Evolutionary conservation across 1,140 invertebrate species (phyloP).

Genomic region (Leptopilina clavipes): DNA sequence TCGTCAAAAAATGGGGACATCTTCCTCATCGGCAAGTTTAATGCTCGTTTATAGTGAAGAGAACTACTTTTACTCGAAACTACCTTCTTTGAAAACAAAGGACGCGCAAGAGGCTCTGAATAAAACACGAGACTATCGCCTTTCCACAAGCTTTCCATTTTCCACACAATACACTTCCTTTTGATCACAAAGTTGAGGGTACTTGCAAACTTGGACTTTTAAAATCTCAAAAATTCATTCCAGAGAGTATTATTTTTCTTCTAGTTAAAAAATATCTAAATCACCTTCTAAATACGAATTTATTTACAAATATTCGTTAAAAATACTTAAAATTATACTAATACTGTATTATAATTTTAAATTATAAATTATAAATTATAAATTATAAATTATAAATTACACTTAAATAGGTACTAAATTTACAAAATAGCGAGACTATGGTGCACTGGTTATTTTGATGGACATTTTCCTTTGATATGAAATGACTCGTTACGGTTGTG

Average conservation of each 20-base stretch:
- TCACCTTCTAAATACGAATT: too few relatives aligned
- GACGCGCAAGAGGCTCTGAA: constrained; percentile 45
- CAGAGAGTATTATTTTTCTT: too few relatives aligned
- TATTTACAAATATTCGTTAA: too few relatives aligned
- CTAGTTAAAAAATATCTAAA: too few relatives aligned
- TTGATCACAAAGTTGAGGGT: constrained; percentile 4
- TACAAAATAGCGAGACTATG: too few relatives aligned
- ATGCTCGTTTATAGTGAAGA: constrained; percentile 31
- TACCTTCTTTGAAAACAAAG: constrained; percentile 39
- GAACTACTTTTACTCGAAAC: constrained; percentile 32
- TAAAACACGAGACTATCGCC: constrained; percentile 56
- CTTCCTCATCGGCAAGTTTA: constrained; percentile 33
- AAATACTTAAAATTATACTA: too few relatives aligned
- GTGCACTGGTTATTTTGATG: neutral
- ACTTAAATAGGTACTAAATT: too few relatives aligned
- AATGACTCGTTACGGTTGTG: constrained; percentile 10
- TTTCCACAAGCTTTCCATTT: constrained; percentile 36
- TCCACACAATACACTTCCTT: constrained; percentile 6
- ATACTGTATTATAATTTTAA: too few relatives aligned
- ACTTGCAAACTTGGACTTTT: neutral
- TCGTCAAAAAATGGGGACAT: neutral
- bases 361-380: too few relatives aligned
- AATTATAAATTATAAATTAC: too few relatives aligned
- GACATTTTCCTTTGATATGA: constrained; percentile 22
- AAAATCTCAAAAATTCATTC: neutral